Evolutionary conservation across 2,888 invertebrate species (phyloP), one percentile per base, ranked within the genome.

Genomic region (Drosophila acutilabella): DNA sequence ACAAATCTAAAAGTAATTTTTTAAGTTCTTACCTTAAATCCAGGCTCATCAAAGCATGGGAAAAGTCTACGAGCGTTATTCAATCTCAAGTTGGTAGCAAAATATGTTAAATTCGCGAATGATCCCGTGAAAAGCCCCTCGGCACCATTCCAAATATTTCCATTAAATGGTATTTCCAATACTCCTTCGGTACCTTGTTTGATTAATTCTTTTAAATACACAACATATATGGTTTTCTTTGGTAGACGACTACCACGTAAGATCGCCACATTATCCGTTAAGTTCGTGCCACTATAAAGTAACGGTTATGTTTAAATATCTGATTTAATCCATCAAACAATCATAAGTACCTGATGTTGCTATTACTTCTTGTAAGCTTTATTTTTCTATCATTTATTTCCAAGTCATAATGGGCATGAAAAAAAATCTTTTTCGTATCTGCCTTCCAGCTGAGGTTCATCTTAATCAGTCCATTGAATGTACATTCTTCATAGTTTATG

Each of bases 11-110:
- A 13, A 2, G 0, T 13, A 1, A 13, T 36, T 36, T 36, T 1
- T 13, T 3, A 36, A 36, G 11, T n/a, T 8, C 14, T 36, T 0
- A 95, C 95, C 92, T 96, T 97, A 88, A 94, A 95, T 0, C 94
- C 94, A 0, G 96, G 96, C 84, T 96, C 96, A 89, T 97, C 96
- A 90, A 96, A 96, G 84, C 97, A 97, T 0, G 97, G 97, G 89
- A 97, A 97, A 78, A 96, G 93, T 18, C 94, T 93, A n/a, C 96
- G 93, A 0, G 96, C 96, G 86, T 96, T 94, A 90, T 95, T 95
- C 0, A 96, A 95, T 41, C 96, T 93, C 70, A 96, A 92, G 82
- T 96, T 94, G 0, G 96, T 95, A 0, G 94, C 96, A 16, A 95
- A 93, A 82, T 95, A 95, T 0, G 91, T 90, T 59, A 92, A 93